Conservation (phyloP, 2,113 vertebrate genomes). For the Nematolebias whitei region DNA sequence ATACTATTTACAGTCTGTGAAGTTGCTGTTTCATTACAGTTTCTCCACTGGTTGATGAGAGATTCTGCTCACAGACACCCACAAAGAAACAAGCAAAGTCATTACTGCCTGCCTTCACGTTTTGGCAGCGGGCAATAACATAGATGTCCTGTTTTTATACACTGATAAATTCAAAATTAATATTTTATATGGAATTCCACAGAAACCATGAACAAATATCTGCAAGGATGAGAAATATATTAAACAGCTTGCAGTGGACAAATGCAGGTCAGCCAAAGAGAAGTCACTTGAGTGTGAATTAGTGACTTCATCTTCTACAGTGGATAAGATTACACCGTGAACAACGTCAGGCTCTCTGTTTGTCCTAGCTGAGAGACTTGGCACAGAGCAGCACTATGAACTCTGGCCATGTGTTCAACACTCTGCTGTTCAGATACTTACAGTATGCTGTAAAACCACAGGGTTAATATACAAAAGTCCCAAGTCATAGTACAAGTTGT, state of each 20-base stretch:
- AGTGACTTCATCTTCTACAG: conserved; percentile 56
- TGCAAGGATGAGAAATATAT: conserved; percentile 8
- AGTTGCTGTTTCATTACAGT: too few relatives aligned
- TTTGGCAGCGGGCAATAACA: too few relatives aligned
- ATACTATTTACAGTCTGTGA: background rate
- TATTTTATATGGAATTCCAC: background rate
- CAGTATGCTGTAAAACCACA: conserved; percentile 40
- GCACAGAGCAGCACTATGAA: conserved; percentile 36
- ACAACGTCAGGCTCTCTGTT: conserved; percentile 42
- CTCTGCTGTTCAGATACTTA: conserved; percentile 35
- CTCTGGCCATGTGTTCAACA: conserved; percentile 56
- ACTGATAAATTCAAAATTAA: background rate
- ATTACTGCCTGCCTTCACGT: too few relatives aligned
- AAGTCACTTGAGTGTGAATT: conserved; percentile 32
- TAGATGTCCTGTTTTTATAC: background rate
- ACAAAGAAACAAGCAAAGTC: too few relatives aligned
- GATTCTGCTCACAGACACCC: too few relatives aligned
- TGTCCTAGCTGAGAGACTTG: conserved; percentile 50
- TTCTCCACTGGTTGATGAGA: too few relatives aligned
- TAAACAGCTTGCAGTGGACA: conserved; percentile 17
- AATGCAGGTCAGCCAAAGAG: background rate
- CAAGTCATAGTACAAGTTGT: conserved; percentile 34
- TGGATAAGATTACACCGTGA: conserved; percentile 42
- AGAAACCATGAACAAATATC: conserved; percentile 12
- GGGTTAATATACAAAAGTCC: conserved; percentile 37